Conservation (phyloP, 2,113 vertebrate species). For the Corythaixoides concolor region DNA sequence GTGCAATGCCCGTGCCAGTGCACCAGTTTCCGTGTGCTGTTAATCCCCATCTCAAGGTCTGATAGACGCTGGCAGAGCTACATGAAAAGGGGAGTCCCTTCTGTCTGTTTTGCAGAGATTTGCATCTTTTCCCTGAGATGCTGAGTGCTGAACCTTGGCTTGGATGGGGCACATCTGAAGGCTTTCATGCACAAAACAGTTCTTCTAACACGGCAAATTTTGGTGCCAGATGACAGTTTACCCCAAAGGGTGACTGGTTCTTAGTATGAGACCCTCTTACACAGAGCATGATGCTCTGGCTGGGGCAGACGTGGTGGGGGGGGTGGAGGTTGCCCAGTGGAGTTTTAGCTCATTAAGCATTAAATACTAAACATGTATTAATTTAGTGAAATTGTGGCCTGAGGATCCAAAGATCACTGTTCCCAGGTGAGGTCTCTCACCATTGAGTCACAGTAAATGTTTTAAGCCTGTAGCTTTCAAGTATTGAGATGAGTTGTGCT, state of each 20-base stretch:
- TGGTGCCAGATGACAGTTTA: background rate
- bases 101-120: background rate
- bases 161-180: background rate
- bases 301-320: background rate
- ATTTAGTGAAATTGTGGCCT: background rate
- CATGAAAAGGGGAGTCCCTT: accelerated
- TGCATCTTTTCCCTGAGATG: background rate
- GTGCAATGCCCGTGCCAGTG: background rate
- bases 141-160: background rate
- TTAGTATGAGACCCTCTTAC: background rate
- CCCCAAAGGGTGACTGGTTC: background rate
- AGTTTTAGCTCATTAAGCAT: background rate
- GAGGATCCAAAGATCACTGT: background rate
- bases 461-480: background rate
- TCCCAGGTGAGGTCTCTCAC: background rate
- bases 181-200: background rate
- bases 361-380: background rate
- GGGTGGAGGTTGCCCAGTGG: background rate
- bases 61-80: accelerated
- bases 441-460: background rate
- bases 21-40: accelerated
- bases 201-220: background rate
- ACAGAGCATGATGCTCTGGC: background rate
- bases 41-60: background rate
- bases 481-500: background rate